Percentiles rank a stretch among this genome's conserved stretches.
These are phyloP conservation scores for Drosophila austrosaltans DNA, from an alignment of 2,888 invertebrate genomes.

Conservation along the genomic window DNA sequence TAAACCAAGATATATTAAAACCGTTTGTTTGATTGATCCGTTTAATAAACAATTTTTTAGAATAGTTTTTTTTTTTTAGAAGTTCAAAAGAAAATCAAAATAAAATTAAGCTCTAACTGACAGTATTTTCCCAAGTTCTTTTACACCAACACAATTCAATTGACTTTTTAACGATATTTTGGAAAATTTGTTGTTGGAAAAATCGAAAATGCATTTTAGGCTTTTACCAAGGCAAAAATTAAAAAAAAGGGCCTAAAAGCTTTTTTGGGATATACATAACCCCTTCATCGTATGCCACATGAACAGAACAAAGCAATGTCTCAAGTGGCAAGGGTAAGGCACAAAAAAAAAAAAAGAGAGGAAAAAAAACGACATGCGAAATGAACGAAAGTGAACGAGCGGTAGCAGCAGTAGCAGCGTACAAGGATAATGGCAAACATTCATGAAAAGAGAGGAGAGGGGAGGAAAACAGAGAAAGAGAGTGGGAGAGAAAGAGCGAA, in stretches of 20 bases:
- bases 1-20: too few species aligned
- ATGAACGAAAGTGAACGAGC: slow-evolving; percentile 80
- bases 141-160: too few species aligned
- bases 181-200: neutral
- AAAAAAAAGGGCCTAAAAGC: slow-evolving; percentile 61
- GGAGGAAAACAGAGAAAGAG: neutral
- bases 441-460: neutral
- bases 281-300: slow-evolving; percentile 55
- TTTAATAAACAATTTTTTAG: too few species aligned
- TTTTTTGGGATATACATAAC: slow-evolving; percentile 62
- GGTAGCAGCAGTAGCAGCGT: slow-evolving; percentile 64
- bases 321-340: slow-evolving; percentile 79
- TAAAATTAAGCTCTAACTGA: too few species aligned
- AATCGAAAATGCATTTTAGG: slow-evolving; percentile 35
- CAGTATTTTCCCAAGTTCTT: too few species aligned
- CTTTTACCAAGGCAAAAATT: slow-evolving; percentile 13
- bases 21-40: too few species aligned
- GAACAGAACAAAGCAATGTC: slow-evolving; percentile 74
- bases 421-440: slow-evolving; percentile 72
- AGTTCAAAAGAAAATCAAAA: too few species aligned
- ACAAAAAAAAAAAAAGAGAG: slow-evolving; percentile 48
- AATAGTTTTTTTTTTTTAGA: too few species aligned
- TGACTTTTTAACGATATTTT: too few species aligned
- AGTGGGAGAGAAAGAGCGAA: neutral
- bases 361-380: slow-evolving; percentile 43